These are phyloP conservation scores for Callocephalon fimbriatum DNA, from an alignment of 2,113 vertebrate species.

Conservation along the genomic window DNA sequence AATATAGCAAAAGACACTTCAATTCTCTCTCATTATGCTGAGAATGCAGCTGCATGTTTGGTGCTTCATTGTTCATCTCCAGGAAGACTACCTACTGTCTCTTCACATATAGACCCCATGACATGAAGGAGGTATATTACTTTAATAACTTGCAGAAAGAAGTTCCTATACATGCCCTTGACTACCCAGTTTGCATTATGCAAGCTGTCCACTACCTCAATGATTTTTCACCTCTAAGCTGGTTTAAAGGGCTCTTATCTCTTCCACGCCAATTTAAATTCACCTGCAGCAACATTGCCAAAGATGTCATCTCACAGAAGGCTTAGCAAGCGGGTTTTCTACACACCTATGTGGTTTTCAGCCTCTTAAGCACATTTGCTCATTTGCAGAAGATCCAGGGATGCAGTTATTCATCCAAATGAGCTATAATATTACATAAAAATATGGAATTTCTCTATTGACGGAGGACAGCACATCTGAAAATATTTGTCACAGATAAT, in stretches of 20 bases:
- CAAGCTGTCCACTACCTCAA: not conserved
- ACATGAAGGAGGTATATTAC: not conserved
- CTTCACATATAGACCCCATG: not conserved
- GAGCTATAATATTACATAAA: not conserved
- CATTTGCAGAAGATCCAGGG: not conserved
- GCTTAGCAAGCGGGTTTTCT: not conserved
- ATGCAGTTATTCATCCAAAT: not conserved
- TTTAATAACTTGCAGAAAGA: not conserved
- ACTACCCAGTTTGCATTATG: not conserved
- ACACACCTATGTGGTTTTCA: not conserved
- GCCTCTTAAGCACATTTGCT: not conserved
- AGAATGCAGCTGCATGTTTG: not conserved
- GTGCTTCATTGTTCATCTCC: not conserved
- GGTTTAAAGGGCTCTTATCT: not conserved
- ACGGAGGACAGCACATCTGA: accelerated
- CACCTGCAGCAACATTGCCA: not conserved
- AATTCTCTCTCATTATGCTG: not conserved
- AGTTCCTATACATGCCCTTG: not conserved
- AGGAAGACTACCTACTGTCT: not conserved
- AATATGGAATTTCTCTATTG: not conserved
- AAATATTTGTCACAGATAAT: not conserved
- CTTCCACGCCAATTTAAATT: not conserved
- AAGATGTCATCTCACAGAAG: not conserved
- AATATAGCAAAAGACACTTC: not conserved
- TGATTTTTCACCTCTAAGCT: not conserved